Conservation (phyloP, 2,797 vertebrate genomes). For the Urocyon cinereoargenteus region DNA sequence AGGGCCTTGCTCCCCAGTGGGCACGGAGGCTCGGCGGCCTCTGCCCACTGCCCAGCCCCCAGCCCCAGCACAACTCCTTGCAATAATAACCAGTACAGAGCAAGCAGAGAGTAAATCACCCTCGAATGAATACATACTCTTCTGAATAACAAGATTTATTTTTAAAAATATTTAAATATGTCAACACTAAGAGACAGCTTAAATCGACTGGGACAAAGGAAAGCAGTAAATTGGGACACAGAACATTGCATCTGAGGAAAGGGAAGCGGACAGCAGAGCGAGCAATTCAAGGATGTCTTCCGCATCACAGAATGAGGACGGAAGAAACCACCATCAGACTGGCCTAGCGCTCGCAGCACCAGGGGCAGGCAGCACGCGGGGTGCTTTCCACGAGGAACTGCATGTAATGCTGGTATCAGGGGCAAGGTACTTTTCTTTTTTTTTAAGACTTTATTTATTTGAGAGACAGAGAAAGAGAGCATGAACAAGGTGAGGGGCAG, state of each 20-base stretch:
- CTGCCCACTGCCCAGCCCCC: background rate
- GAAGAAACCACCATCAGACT: fast-evolving
- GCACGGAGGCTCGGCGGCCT: background rate
- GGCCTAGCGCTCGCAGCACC: fast-evolving
- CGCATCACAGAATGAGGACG: fast-evolving
- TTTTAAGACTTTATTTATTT: too few species aligned
- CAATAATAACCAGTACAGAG: background rate
- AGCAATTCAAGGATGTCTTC: fast-evolving
- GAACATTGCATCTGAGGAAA: fast-evolving
- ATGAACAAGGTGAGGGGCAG: too few species aligned
- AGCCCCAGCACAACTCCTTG: too few species aligned
- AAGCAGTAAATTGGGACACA: too few species aligned
- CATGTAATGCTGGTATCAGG: fast-evolving
- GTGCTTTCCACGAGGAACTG: background rate
- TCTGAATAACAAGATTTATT: background rate
- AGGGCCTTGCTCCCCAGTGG: too few species aligned
- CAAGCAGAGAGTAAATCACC: background rate
- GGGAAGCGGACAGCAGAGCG: background rate
- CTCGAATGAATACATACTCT: background rate
- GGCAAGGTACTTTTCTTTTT: background rate
- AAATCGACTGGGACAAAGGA: background rate
- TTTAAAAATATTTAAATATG: background rate
- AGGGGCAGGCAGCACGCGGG: fast-evolving
- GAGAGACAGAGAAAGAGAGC: too few species aligned
- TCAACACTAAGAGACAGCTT: background rate